These are phyloP conservation scores for Cassiopea andromeda DNA, from an alignment of 30 jellyfish, hydroid and myxozoan genomes.

Conservation along the genomic window DNA sequence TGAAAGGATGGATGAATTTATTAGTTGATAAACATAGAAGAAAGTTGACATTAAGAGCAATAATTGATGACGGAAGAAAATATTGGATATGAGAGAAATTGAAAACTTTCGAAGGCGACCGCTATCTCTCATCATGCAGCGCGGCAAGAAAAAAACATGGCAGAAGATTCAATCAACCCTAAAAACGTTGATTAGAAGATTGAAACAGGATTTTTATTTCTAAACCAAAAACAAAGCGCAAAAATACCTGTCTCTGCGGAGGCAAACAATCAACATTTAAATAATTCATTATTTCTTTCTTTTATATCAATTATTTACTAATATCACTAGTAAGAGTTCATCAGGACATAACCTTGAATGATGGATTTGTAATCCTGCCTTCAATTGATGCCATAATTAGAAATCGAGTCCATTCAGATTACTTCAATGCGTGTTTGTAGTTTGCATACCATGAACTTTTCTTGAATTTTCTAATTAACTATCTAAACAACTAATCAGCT, in stretches of 20 bases:
- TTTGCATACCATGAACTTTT: background rate
- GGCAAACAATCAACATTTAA: background rate
- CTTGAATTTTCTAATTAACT: no score
- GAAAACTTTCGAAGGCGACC: no score
- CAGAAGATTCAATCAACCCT: no score
- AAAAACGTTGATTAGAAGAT: background rate
- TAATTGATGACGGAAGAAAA: no score
- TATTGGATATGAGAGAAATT: no score
- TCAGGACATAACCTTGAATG: background rate
- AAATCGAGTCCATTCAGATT: constrained; percentile 14
- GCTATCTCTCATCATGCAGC: no score
- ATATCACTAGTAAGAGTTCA: background rate
- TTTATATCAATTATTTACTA: background rate
- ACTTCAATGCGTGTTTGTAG: background rate
- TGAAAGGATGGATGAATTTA: background rate
- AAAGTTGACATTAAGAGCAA: no score
- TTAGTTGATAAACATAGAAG: background rate
- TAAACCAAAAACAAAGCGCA: background rate
- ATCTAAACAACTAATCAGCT: background rate
- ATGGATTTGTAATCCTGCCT: background rate
- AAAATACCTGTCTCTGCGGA: background rate
- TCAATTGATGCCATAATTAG: constrained; percentile 14
- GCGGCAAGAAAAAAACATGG: no score
- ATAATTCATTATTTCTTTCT: background rate
- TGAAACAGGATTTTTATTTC: background rate